Evolutionary conservation across 2,797 vertebrate genomes (phyloP), one percentile per base, ranked within the genome.

Genomic region (Masticophis lateralis): DNA sequence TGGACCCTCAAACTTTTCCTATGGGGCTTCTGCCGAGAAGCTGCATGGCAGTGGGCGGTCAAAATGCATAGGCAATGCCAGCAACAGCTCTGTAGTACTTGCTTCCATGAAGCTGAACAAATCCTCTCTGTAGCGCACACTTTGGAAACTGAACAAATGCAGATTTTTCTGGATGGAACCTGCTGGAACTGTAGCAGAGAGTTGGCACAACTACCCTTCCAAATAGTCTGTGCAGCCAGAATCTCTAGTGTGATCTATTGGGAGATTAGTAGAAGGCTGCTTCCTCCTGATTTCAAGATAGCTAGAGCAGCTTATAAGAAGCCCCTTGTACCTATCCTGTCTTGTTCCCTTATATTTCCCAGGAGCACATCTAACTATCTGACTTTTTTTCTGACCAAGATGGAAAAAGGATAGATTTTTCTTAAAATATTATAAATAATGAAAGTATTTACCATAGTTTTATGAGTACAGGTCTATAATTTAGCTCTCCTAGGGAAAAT

Each of bases 51-150:
- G 95, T 92, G n/a, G 95, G 92, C 95, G 93, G 94, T 95, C 94
- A 93, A 92, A 96, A 89, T 87, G 94, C 94, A 86, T 37, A 92
- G 89, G 91, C 92, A 88, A 93, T 96, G 96, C 95, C 97, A 97
- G 94, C 93, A 96, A 96, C 96, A 96, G 92, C 94, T 94, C 93
- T 92, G 95, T 94, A 22, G 0, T 95, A 95, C 95, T 95, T 96
- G 94, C 87, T 87, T 95, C 96, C 88, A 93, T 95, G 95, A 90
- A 94, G 3, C 60, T 94, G 94, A 96, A 94, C 91, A 93, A 90
- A 93, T 79, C 60, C 55, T 66, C 93, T 96, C 96, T 96, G 91
- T 96, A 90, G 91, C 93, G 86, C 90, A 91, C 94, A 90, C 93
- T 95, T 93, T 92, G 0, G 0, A 86, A 66, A 92, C 74, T 93